Conservation (phyloP, 30 jellyfish, hydroid and myxozoan genomes). For the Turritopsis rubra region DNA sequence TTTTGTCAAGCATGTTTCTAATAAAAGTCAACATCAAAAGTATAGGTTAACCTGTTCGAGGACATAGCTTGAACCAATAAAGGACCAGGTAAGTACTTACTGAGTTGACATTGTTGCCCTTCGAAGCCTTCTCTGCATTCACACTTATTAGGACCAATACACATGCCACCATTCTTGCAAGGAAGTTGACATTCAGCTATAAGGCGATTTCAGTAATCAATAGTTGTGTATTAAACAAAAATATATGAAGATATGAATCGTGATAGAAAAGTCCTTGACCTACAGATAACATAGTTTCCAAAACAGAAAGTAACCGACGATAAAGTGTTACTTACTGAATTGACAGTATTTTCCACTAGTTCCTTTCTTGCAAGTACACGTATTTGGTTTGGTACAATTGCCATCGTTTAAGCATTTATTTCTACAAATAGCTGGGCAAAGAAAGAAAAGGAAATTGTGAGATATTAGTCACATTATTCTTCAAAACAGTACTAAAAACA, state of each 20-base stretch:
- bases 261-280: neutral
- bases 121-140: conserved; percentile 45
- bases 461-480: neutral
- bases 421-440: conserved; percentile 39
- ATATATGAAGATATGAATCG: neutral
- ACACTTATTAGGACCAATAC: conserved; percentile 56
- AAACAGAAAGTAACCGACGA: neutral
- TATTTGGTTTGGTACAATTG: conserved; percentile 30
- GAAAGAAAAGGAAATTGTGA: conserved; percentile 11
- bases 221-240: neutral
- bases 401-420: conserved; percentile 60
- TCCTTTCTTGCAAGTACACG: conserved; percentile 48
- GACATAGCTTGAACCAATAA: neutral
- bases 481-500: neutral
- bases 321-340: neutral
- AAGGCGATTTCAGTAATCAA: neutral
- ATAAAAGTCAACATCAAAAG: neutral
- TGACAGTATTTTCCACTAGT: conserved; percentile 19
- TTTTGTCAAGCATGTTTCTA: conserved; percentile 8
- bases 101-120: conserved; percentile 54
- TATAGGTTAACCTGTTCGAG: neutral
- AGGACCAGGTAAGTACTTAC: conserved; percentile 10
- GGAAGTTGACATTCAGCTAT: conserved; percentile 59
- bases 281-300: no score
- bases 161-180: conserved; percentile 62